Evolutionary conservation across 2,888 invertebrate species (phyloP).

Genomic region (Nephrotoma appendiculata): DNA sequence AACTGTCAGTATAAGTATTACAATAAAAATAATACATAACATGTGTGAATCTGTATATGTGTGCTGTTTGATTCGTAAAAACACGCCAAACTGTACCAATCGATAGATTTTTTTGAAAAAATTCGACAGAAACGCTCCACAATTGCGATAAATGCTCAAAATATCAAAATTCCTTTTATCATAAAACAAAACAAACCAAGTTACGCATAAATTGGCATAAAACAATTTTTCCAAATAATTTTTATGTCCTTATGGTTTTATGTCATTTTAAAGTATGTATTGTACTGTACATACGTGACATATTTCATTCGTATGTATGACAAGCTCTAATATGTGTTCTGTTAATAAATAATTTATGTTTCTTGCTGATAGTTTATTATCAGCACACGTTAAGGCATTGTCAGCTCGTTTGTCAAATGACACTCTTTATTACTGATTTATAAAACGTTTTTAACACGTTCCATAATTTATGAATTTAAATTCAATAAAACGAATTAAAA

Average conservation of each 20-base stretch:
- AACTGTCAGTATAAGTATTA: neutral
- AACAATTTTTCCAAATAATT: neutral
- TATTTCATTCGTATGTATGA: neutral
- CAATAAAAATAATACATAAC: neutral
- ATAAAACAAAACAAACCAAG: neutral
- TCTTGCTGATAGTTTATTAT: neutral
- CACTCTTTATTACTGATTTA: neutral
- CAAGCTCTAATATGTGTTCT: neutral
- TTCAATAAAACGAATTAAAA: neutral
- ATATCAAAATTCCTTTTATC: neutral
- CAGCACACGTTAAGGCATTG: neutral
- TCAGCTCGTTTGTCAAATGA: neutral
- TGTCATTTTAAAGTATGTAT: neutral
- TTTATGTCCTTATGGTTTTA: neutral
- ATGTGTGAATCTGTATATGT: neutral
- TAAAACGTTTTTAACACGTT: neutral
- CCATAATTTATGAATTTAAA: neutral
- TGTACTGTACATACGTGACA: neutral
- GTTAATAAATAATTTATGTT: neutral
- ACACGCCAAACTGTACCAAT: neutral
- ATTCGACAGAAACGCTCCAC: too few relatives aligned
- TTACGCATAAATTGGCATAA: neutral
- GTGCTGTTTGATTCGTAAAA: neutral
- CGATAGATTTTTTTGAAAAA: too few relatives aligned
- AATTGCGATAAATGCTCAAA: neutral